phyloP scores from a whole-genome alignment of 2,797 vertebrate species.

The Onychomys leucogaster region DNA sequence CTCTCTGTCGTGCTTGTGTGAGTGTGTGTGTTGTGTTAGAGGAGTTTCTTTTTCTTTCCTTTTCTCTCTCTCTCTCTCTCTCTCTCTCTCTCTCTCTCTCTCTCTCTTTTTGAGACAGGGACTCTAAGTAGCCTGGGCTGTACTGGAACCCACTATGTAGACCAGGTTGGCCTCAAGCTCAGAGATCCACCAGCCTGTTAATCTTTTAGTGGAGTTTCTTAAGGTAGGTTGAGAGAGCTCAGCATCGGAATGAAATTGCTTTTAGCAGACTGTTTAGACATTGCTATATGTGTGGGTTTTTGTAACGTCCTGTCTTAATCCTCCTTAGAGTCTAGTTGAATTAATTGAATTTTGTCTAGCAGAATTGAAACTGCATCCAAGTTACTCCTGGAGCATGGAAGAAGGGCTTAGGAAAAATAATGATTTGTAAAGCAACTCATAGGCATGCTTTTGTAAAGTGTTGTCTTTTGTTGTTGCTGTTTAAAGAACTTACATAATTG shows the following conservation, averaged over 20 bases:
- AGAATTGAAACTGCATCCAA: conserved; percentile 55
- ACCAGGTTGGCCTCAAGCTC: not conserved
- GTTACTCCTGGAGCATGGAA: conserved; percentile 47
- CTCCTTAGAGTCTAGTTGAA: conserved; percentile 41
- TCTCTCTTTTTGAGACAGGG: not conserved
- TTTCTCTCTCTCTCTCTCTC: too few relatives aligned
- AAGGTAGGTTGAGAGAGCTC: not conserved
- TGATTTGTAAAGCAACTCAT: not conserved
- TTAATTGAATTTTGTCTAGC: conserved; percentile 35
- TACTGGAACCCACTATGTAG: not conserved
- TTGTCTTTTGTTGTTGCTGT: conserved; percentile 35
- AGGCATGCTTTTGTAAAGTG: conserved; percentile 30
- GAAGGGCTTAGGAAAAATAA: conserved; percentile 30
- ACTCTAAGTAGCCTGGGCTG: not conserved
- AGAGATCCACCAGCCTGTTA: not conserved
- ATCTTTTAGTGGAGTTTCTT: not conserved
- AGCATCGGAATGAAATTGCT: conserved; percentile 42
- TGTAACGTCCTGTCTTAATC: conserved; percentile 47
- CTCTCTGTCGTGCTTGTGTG: too few relatives aligned
- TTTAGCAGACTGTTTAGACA: conserved; percentile 55
- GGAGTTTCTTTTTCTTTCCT: not conserved
- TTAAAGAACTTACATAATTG: conserved; percentile 3
- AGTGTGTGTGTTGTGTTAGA: not conserved
- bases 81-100: too few relatives aligned
- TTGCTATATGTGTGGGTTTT: conserved; percentile 54